phyloP scores from a whole-genome alignment of 2,113 vertebrate species.

The Brachypteracias leptosomus region DNA sequence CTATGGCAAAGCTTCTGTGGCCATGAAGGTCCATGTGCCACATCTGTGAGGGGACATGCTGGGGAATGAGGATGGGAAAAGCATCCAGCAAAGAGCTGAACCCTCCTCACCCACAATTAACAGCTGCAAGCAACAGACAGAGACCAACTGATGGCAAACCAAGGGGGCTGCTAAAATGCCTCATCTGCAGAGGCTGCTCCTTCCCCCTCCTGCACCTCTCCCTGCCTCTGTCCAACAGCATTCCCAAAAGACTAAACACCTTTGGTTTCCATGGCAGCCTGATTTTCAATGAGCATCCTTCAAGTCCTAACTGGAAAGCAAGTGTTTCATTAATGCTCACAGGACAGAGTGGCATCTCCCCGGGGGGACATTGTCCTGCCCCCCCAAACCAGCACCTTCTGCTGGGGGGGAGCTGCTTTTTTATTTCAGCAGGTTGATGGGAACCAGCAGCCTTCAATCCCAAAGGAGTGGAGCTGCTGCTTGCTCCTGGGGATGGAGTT shows the following conservation, averaged over 20 bases:
- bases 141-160: fast-evolving
- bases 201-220: neutral
- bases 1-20: neutral
- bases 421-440: neutral
- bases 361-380: neutral
- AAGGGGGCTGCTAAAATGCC: neutral
- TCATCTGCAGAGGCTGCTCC: neutral
- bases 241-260: constrained; percentile 68
- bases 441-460: neutral
- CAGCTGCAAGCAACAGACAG: neutral
- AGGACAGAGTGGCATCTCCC: constrained; percentile 28
- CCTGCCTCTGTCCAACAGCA: constrained; percentile 32
- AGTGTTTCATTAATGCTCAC: constrained; percentile 55
- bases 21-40: fast-evolving
- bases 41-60: neutral
- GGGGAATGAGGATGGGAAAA: neutral
- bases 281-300: constrained; percentile 68
- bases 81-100: neutral
- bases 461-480: fast-evolving
- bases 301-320: constrained; percentile 39
- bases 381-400: neutral
- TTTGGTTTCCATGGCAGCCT: constrained; percentile 69
- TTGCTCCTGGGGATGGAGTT: neutral
- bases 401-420: neutral
- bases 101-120: neutral